These are phyloP conservation scores for Arctopsyche grandis DNA, from an alignment of 1,140 invertebrate species.

Conservation along the genomic window DNA sequence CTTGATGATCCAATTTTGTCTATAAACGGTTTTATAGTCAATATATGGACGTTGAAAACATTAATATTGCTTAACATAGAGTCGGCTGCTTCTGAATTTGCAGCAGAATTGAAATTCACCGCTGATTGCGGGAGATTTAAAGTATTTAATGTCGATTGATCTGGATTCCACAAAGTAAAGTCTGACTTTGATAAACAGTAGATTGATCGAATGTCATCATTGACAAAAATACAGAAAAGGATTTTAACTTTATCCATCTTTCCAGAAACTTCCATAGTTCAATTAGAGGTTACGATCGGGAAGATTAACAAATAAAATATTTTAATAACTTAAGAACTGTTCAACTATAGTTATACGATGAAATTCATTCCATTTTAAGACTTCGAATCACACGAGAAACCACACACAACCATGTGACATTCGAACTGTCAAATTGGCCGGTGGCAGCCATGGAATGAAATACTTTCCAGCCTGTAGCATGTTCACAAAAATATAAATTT, in stretches of 20 bases:
- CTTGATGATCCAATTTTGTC: constrained; percentile 37
- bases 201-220: constrained; percentile 41
- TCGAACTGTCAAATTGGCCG: constrained; percentile 28
- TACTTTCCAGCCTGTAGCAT: not conserved
- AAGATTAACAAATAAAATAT: not conserved
- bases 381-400: not conserved
- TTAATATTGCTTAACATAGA: not conserved
- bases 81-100: constrained; percentile 4
- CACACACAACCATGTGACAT: constrained; percentile 32
- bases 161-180: not conserved
- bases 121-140: not conserved
- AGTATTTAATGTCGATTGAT: not conserved
- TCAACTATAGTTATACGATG: too few species aligned
- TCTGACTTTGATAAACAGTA: constrained; percentile 25
- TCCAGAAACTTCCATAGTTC: constrained; percentile 6
- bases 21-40: constrained; percentile 48
- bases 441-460: not conserved
- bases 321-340: not conserved
- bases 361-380: too few species aligned
- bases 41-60: constrained; percentile 23
- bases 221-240: constrained; percentile 34
- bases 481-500: not conserved
- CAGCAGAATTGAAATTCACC: not conserved
- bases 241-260: constrained; percentile 8
- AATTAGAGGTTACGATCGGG: not conserved